phyloP scores from a whole-genome alignment of 2,888 invertebrate genomes.

The Timandra comae region DNA sequence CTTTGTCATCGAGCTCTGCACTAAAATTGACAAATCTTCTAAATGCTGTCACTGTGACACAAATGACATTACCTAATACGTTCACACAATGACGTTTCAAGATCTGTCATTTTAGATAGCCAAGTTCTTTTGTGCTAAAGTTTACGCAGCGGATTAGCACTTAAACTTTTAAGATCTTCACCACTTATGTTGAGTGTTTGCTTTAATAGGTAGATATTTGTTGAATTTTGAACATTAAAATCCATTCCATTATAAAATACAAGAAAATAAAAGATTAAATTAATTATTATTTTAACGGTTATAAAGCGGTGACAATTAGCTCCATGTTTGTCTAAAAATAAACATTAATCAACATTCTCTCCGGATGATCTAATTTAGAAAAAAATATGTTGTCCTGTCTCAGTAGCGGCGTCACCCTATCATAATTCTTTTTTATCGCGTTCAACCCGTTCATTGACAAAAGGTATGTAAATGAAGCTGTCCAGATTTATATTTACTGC shows the following conservation, averaged over 20 bases:
- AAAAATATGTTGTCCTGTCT: conserved; percentile 39
- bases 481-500: conserved; percentile 70
- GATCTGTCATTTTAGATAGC: conserved; percentile 67
- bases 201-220: too few relatives aligned
- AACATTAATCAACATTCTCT: too few relatives aligned
- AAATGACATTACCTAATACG: conserved; percentile 41
- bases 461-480: conserved; percentile 77
- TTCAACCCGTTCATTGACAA: conserved; percentile 76
- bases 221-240: too few relatives aligned
- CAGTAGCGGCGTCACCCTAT: conserved; percentile 49
- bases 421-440: conserved; percentile 73
- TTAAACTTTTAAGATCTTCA: too few relatives aligned
- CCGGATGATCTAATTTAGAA: conserved; percentile 56
- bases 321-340: too few relatives aligned
- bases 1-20: conserved; percentile 56
- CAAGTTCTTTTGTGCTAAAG: conserved; percentile 42
- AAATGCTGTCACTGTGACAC: conserved; percentile 25
- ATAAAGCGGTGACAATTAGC: too few relatives aligned
- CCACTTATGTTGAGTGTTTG: too few relatives aligned
- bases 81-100: conserved; percentile 46
- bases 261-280: too few relatives aligned
- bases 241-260: too few relatives aligned
- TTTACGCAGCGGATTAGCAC: conserved; percentile 54
- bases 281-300: too few relatives aligned
- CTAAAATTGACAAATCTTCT: conserved; percentile 44